Conservation (phyloP, 1,140 invertebrate genomes). For the Lerema accius region DNA sequence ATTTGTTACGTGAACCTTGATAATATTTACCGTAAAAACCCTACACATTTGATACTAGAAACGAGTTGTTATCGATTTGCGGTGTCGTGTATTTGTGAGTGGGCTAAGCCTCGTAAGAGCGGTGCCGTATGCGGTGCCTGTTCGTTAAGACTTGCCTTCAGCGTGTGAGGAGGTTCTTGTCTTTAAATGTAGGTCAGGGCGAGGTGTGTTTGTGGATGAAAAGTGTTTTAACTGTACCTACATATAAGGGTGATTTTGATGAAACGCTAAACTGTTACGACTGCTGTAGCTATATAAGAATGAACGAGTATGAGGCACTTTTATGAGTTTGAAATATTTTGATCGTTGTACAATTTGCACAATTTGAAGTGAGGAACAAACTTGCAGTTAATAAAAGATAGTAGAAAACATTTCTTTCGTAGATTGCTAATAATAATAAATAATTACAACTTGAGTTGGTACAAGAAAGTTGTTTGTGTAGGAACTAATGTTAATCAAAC, state of each 20-base stretch:
- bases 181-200: constrained; percentile 22
- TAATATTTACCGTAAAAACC: neutral
- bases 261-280: neutral
- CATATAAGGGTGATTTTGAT: neutral
- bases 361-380: too few relatives aligned
- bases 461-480: too few relatives aligned
- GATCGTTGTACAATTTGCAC: too few relatives aligned
- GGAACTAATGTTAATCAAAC: too few relatives aligned
- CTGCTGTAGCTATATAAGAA: too few relatives aligned
- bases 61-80: constrained; percentile 10
- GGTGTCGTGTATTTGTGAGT: neutral
- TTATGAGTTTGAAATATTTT: too few relatives aligned
- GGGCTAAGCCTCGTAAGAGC: neutral
- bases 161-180: constrained; percentile 26
- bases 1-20: too few relatives aligned
- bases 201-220: constrained; percentile 14
- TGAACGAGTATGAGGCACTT: too few relatives aligned
- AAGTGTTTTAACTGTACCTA: constrained; percentile 1
- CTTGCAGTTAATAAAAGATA: too few relatives aligned
- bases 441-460: too few relatives aligned
- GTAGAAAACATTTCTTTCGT: too few relatives aligned
- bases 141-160: constrained; percentile 24
- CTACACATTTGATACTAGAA: constrained; percentile 4
- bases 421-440: too few relatives aligned
- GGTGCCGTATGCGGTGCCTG: constrained; percentile 2